Evolutionary conservation across 2,888 invertebrate species (phyloP).

Genomic region (Thymelicus sylvestris): DNA sequence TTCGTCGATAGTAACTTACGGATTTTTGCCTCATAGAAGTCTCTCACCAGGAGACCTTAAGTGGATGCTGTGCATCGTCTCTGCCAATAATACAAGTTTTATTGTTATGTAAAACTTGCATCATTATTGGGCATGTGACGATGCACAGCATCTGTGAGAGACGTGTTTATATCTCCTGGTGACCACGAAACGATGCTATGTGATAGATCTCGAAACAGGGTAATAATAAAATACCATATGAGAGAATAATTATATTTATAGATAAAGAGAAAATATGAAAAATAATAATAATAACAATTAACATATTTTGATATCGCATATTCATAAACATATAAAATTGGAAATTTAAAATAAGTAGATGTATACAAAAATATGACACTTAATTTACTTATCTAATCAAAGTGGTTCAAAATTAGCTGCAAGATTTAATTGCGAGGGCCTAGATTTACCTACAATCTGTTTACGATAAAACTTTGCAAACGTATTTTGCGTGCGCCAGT

Average conservation of each 20-base stretch:
- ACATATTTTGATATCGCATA: too few relatives aligned
- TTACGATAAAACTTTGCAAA: conserved; percentile 36
- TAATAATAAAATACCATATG: background rate
- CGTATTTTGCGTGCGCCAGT: conserved; percentile 33
- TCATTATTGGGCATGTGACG: conserved; percentile 22
- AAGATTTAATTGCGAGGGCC: background rate
- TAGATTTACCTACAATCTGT: conserved; percentile 6
- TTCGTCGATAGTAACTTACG: background rate
- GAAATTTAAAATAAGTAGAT: too few relatives aligned
- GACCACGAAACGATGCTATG: conserved; percentile 30
- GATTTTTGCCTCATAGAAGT: conserved; percentile 6
- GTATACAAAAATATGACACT: too few relatives aligned
- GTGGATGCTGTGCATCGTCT: conserved; percentile 22
- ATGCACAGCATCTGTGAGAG: conserved; percentile 36
- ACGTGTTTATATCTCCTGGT: conserved; percentile 39
- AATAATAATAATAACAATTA: too few relatives aligned
- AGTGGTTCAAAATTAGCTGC: conserved; percentile 4
- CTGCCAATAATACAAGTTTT: conserved; percentile 25
- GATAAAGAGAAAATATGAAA: too few relatives aligned
- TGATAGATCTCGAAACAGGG: background rate
- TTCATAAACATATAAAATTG: too few relatives aligned
- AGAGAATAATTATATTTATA: background rate
- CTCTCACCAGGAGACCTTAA: conserved; percentile 20
- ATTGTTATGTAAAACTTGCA: conserved; percentile 25
- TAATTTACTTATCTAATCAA: background rate